Base-by-base conservation (phyloP, 2,797 vertebrate genomes). In the Catamblyrhynchus diadema region DNA sequence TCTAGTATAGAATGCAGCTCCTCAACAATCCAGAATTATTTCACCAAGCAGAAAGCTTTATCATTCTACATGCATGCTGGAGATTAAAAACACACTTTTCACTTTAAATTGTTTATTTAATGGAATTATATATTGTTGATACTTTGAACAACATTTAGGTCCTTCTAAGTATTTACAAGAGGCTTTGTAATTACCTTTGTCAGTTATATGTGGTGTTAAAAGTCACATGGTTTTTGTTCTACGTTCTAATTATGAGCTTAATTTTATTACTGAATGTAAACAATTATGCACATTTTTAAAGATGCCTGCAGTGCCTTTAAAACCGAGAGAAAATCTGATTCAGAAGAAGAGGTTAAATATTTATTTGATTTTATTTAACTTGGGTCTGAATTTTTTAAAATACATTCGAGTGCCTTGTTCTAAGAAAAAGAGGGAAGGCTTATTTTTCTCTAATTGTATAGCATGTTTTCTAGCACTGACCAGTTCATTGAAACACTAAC, bases 1-100 rank as follows among this genome's bases (percentile, higher is more conserved):
- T 65, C 27, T 54, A 64, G 11, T 35, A 37, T 56, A 60, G 9
- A 47, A 35, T 0, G 0, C 28, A 62, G 2, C 24, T 53, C n/a
- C 74, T 88, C 37, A 75, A 12, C 25, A 45, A 21, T 81, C 12
- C 60, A 64, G 37, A 73, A 69, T 69, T 79, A 61, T 75, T 93
- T 85, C 42, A 73, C 14, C 10, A 50, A 72, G 37, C 19, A 60
- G 32, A 92, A 70, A 64, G 5, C 10, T 61, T 73, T 88, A 73
- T n/a, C 28, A 54, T 51, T 60, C 42, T 77, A 60, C 48, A 50
- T 37, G 21, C 2, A 11, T 30, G 10, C 56, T 70, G 56, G 20
- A 80, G 17, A 86, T 51, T 25, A 70, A 64, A 9, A 51, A 48
- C 22, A 21, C 21, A 28, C 5, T 60, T 24, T 25, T 84, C 6